phyloP scores from a whole-genome alignment of 2,113 vertebrate species.

The Poeciliopsis prolifica region DNA sequence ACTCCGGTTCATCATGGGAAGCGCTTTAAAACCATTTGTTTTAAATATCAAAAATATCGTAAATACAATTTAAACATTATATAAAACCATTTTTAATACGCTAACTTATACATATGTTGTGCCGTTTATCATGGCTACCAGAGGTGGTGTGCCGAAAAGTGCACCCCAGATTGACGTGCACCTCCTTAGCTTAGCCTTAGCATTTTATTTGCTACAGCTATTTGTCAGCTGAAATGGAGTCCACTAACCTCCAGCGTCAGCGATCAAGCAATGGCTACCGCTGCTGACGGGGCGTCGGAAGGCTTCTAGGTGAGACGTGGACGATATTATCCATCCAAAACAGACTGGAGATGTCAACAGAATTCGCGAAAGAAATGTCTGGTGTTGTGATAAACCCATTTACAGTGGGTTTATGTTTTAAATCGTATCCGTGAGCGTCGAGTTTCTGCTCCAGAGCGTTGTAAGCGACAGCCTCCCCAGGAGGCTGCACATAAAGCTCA shows the following conservation, averaged over 20 bases:
- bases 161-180: not conserved
- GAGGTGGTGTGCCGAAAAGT: not conserved
- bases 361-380: constrained; percentile 12
- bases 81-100: not conserved
- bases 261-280: constrained; percentile 58
- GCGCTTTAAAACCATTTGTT: not conserved
- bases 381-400: constrained; percentile 64
- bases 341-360: constrained; percentile 9
- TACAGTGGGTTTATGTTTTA: constrained; percentile 30
- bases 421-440: not conserved
- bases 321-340: constrained; percentile 73
- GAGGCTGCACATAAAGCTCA: constrained; percentile 45
- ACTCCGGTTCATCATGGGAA: not conserved
- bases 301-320: constrained; percentile 47
- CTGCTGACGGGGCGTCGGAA: constrained; percentile 52
- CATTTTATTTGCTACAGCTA: constrained; percentile 4
- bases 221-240: constrained; percentile 53
- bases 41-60: not conserved
- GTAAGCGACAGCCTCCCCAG: constrained; percentile 30
- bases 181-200: constrained; percentile 34
- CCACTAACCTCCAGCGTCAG: constrained; percentile 69
- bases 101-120: not conserved
- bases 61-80: not conserved
- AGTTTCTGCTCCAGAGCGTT: not conserved
- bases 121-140: not conserved